Evolutionary conservation across 2,797 vertebrate genomes (phyloP).

Genomic region (Lithobates pipiens): DNA sequence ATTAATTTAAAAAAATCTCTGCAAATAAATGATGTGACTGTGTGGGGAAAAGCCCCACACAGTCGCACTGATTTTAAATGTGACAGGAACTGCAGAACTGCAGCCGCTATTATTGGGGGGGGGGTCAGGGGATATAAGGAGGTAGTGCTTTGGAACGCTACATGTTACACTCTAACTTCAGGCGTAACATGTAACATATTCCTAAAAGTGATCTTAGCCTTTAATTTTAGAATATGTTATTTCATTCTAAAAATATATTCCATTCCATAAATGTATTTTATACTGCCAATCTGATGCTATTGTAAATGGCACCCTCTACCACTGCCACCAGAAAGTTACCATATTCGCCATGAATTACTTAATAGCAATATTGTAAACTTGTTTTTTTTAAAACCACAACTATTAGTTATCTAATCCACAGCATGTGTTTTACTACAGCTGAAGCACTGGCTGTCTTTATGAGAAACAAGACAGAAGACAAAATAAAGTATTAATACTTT

Average conservation of each 20-base stretch:
- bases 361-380: background rate
- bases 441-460: conserved; percentile 30
- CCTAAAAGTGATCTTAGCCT: no score
- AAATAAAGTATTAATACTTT: conserved; percentile 1
- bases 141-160: no score
- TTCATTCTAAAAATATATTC: background rate
- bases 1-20: no score
- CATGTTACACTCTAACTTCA: no score
- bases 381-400: background rate
- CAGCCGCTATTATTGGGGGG: no score
- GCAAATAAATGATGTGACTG: no score
- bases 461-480: background rate
- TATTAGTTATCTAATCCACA: background rate
- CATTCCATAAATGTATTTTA: background rate
- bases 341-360: no score
- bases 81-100: no score
- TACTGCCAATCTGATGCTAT: background rate
- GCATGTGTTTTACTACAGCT: background rate
- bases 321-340: background rate
- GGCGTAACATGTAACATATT: no score
- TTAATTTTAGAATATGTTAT: background rate
- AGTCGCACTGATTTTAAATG: no score
- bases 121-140: no score
- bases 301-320: background rate
- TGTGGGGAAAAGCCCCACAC: no score